These are phyloP conservation scores for Metopolophium dirhodum DNA, from an alignment of 1,140 invertebrate genomes.

Conservation along the genomic window DNA sequence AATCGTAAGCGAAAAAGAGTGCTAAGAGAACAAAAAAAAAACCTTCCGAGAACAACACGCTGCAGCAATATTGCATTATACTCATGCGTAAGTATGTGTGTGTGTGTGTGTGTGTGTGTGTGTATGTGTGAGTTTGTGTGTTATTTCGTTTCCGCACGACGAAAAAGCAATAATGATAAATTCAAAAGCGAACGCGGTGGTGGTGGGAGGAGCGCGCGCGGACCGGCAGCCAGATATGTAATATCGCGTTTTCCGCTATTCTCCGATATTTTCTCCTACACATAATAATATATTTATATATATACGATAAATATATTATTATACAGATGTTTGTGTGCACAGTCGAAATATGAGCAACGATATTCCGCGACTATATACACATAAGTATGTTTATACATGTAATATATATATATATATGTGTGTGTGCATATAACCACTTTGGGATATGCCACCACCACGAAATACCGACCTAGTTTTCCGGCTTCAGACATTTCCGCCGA, in stretches of 20 bases:
- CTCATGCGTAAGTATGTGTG: neutral
- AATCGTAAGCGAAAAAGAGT: slow-evolving; percentile 16
- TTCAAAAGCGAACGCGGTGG: slow-evolving; percentile 32
- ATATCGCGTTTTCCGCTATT: slow-evolving; percentile 35
- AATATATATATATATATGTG: neutral
- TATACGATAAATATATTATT: neutral
- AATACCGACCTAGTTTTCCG: slow-evolving; percentile 20
- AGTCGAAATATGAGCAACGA: neutral
- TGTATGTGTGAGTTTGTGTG: neutral
- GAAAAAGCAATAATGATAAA: slow-evolving; percentile 57
- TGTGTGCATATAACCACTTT: neutral
- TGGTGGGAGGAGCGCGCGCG: neutral
- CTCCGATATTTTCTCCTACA: slow-evolving; percentile 8
- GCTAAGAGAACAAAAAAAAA: neutral
- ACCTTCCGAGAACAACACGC: neutral
- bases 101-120: neutral
- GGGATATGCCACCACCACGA: neutral
- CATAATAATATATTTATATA: neutral
- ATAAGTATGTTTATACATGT: too few species aligned
- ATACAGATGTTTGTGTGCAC: neutral
- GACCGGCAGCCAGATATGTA: neutral
- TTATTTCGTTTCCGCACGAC: slow-evolving; percentile 27
- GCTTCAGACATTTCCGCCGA: neutral
- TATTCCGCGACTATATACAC: too few species aligned
- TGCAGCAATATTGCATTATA: slow-evolving; percentile 33